Percentiles rank a stretch among this genome's conserved stretches.
phyloP scores from a whole-genome alignment of 2,113 vertebrate species.

The Takifugu bimaculatus region DNA sequence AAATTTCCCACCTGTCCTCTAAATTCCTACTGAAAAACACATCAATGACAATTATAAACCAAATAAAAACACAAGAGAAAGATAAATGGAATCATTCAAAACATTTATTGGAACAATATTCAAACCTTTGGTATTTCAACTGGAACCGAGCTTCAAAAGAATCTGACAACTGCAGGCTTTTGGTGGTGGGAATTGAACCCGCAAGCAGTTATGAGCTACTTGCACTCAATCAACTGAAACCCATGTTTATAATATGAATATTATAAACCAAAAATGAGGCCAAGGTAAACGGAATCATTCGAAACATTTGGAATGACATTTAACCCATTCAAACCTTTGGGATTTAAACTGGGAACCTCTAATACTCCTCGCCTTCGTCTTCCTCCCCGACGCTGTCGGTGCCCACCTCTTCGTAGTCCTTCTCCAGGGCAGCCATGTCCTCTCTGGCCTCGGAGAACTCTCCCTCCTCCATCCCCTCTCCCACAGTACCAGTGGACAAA shows the following conservation, averaged over 20 bases:
- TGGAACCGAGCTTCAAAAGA: too few relatives aligned
- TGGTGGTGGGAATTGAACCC: not conserved
- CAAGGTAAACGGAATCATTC: too few relatives aligned
- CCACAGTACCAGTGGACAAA: slow-evolving; percentile 87
- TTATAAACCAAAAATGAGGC: too few relatives aligned
- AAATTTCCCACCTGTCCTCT: too few relatives aligned
- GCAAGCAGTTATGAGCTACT: not conserved
- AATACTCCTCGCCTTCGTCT: slow-evolving; percentile 35
- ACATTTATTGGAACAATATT: too few relatives aligned
- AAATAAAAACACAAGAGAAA: too few relatives aligned
- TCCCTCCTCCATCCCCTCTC: slow-evolving; percentile 86
- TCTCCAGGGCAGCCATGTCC: slow-evolving; percentile 83
- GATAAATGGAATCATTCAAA: too few relatives aligned
- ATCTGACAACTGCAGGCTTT: not conserved
- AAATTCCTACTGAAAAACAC: too few relatives aligned
- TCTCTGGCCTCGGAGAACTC: slow-evolving; percentile 86
- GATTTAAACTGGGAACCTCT: not conserved
- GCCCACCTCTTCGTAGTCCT: slow-evolving; percentile 83
- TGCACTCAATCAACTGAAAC: too few relatives aligned
- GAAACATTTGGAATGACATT: not conserved
- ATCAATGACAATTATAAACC: too few relatives aligned
- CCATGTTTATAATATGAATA: not conserved
- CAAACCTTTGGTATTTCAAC: too few relatives aligned
- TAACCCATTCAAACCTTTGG: too few relatives aligned
- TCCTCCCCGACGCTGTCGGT: slow-evolving; percentile 58